Evolutionary conservation across 2,797 vertebrate genomes (phyloP).

Genomic region (Buphagus erythrorhynchus): DNA sequence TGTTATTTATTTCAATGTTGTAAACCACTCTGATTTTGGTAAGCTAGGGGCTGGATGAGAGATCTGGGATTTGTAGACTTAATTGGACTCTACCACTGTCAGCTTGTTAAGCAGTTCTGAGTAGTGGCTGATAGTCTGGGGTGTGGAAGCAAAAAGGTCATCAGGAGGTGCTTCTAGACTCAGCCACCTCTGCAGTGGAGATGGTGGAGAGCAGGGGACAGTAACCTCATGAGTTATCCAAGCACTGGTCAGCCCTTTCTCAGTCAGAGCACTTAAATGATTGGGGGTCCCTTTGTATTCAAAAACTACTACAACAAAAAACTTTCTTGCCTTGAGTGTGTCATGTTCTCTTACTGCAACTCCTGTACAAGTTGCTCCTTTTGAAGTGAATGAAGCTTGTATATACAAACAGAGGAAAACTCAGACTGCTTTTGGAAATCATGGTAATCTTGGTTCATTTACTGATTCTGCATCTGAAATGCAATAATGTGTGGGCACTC

Average conservation of each 20-base stretch:
- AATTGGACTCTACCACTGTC: background rate
- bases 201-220: background rate
- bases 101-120: background rate
- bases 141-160: background rate
- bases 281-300: background rate
- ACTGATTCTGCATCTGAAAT: background rate
- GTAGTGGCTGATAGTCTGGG: background rate
- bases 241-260: background rate
- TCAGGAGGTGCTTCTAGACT: background rate
- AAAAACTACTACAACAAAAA: background rate
- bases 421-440: background rate
- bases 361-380: background rate
- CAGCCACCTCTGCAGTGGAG: background rate
- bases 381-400: background rate
- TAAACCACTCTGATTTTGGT: background rate
- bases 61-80: background rate
- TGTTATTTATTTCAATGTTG: background rate
- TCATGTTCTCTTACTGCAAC: background rate
- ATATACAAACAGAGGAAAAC: background rate
- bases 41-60: background rate
- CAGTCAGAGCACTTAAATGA: background rate
- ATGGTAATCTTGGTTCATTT: background rate
- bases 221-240: background rate
- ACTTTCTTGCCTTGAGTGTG: background rate
- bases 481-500: background rate